A percentile compares a stretch with the other conserved stretches of the same genome.
These are phyloP conservation scores for Oreonectes daqikongensis DNA, from an alignment of 2,797 vertebrate genomes.

Conservation along the genomic window DNA sequence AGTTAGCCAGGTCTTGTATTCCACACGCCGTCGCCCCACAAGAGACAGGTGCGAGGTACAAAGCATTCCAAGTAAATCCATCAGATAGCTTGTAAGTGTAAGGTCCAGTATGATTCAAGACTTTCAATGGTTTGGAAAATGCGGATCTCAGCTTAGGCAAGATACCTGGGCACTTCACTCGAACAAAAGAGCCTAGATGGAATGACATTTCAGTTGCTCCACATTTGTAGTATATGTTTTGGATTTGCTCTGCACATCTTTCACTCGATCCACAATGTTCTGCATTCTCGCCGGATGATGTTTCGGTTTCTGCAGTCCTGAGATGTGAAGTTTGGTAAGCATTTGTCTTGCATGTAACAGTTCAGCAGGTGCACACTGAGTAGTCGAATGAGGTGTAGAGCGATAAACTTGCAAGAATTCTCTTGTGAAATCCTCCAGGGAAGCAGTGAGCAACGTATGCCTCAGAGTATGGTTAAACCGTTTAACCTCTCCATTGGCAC, in stretches of 20 bases:
- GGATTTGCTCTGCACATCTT: background rate
- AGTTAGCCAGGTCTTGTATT: background rate
- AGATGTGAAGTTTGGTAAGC: background rate
- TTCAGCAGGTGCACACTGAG: background rate
- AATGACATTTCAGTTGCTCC: background rate
- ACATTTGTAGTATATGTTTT: background rate
- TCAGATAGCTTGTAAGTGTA: background rate
- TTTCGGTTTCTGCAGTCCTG: background rate
- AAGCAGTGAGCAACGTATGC: background rate
- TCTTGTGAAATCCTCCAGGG: background rate
- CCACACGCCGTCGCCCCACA: background rate
- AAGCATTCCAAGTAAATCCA: background rate
- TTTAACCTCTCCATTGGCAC: background rate
- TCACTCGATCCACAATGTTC: slow-evolving; percentile 1
- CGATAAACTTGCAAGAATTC: background rate
- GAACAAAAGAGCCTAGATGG: background rate
- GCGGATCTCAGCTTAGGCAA: background rate
- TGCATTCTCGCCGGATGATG: background rate
- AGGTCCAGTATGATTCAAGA: background rate
- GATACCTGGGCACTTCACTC: background rate
- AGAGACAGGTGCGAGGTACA: background rate
- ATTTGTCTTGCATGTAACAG: background rate
- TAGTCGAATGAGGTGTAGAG: background rate
- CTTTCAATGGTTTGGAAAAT: slow-evolving; percentile 10
- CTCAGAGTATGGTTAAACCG: background rate